Percentiles rank a stretch among this genome's conserved stretches.
phyloP scores from a whole-genome alignment of 2,888 invertebrate genomes.

The Thera obeliscata region DNA sequence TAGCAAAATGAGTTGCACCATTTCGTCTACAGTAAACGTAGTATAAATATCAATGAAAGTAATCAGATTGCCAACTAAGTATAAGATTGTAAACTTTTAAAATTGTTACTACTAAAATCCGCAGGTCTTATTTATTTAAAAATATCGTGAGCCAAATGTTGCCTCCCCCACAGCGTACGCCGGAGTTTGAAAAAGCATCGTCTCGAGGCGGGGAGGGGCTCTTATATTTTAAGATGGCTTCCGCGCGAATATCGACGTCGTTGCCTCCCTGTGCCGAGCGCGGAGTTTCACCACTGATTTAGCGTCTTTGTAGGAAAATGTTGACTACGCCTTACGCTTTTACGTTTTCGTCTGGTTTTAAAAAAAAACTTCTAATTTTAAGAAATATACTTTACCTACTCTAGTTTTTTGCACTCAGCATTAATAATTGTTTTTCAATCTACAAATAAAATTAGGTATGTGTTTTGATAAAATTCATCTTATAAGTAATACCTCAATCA shows the following conservation, averaged over 20 bases:
- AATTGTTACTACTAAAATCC: too few relatives aligned
- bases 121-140: too few relatives aligned
- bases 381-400: too few relatives aligned
- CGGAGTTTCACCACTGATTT: conserved; percentile 63
- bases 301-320: conserved; percentile 38
- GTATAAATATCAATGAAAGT: too few relatives aligned
- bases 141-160: conserved; percentile 59
- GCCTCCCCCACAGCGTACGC: conserved; percentile 45
- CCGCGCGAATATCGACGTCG: conserved; percentile 81
- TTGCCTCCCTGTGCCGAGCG: conserved; percentile 52
- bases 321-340: conserved; percentile 25
- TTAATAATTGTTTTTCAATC: neutral
- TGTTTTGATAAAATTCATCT: neutral
- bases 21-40: too few relatives aligned
- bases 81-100: too few relatives aligned
- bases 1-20: too few relatives aligned
- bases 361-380: neutral
- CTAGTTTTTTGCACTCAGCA: too few relatives aligned
- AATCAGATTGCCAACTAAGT: too few relatives aligned
- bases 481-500: neutral
- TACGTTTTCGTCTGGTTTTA: neutral
- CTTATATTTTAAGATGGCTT: conserved; percentile 84
- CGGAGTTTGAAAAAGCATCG: conserved; percentile 77
- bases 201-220: conserved; percentile 69
- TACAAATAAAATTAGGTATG: neutral